Evolutionary conservation across 1,140 invertebrate species (phyloP), one percentile per base, ranked within the genome.

Genomic region (Euwallacea fornicatus): DNA sequence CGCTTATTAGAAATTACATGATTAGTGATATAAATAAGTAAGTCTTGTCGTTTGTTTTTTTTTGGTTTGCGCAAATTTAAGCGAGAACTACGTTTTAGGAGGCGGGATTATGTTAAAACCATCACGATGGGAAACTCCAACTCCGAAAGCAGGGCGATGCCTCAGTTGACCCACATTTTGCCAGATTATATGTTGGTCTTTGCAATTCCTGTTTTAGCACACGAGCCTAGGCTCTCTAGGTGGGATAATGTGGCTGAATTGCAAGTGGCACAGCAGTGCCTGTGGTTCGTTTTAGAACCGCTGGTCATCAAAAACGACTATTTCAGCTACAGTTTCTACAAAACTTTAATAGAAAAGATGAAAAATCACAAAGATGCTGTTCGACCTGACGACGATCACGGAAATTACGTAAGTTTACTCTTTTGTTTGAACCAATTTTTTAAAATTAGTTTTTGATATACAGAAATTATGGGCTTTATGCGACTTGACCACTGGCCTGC

Each of bases 161-260:
- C 86, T 74, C 91, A 93, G 82, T 79, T 94, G 76, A 88, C 91
- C n/a, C 91, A 93, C 79, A 94, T 95, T 79, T 84, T 95, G 79
- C 96, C 97, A 61, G 97, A 99, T 84, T 98, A 98, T 81, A 96
- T 97, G 89, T 82, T 98, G 74, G 94, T 96, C 61, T 98, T 97
- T 82, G 92, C 95, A 2, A 91, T 98, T 61, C 94, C 97, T 60
- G 87, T 98, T 42, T 86, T 99, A 11, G 91, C 96, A 6, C 95
- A 98, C 81, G 92, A 96, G 83, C 93, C 94, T 7, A 86, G 88
- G 72, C 95, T 93, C 76, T 91, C 59, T 2, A 75, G 73, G 71
- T 88, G 91, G 79, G 87, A 91, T 73, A 89, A 94, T 79, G 83
- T 90, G 6, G 83, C 86, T 9, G 90, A 95, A 75, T 85, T 96